A percentile compares a stretch with the other conserved stretches of the same genome.
phyloP scores from a whole-genome alignment of 2,888 invertebrate species.

The Drosophila aldrichi region DNA sequence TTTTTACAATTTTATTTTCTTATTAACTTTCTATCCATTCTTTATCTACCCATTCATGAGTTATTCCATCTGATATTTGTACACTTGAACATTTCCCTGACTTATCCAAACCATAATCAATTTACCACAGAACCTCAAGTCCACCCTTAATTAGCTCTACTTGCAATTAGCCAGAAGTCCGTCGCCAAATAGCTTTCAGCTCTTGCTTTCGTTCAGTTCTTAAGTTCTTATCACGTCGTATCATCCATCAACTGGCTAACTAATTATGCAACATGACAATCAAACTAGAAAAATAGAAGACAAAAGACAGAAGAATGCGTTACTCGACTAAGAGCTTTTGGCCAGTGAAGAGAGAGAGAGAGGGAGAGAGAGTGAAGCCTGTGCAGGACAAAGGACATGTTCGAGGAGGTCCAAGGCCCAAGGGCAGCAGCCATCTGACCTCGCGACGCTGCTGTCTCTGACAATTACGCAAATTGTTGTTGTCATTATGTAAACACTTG shows the following conservation, averaged over 20 bases:
- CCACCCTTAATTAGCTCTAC: not conserved
- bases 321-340: conserved; percentile 10
- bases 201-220: not conserved
- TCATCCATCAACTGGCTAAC: conserved; percentile 51
- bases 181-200: not conserved
- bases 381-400: conserved; percentile 17
- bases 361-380: not conserved
- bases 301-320: conserved; percentile 12
- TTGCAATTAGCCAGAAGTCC: not conserved
- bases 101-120: not conserved
- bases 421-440: conserved; percentile 19
- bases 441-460: conserved; percentile 41
- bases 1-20: too few species aligned
- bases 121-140: not conserved
- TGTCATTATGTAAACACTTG: conserved; percentile 81
- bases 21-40: too few species aligned
- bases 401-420: not conserved
- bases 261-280: conserved; percentile 55
- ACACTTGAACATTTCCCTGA: not conserved
- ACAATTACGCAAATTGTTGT: conserved; percentile 81
- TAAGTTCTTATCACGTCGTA: not conserved
- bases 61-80: not conserved
- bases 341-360: not conserved
- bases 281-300: conserved; percentile 21
- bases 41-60: too few species aligned